Evolutionary conservation across 2,113 vertebrate species (phyloP), one percentile per base, ranked within the genome.

Genomic region (Accipiter cooperii): DNA sequence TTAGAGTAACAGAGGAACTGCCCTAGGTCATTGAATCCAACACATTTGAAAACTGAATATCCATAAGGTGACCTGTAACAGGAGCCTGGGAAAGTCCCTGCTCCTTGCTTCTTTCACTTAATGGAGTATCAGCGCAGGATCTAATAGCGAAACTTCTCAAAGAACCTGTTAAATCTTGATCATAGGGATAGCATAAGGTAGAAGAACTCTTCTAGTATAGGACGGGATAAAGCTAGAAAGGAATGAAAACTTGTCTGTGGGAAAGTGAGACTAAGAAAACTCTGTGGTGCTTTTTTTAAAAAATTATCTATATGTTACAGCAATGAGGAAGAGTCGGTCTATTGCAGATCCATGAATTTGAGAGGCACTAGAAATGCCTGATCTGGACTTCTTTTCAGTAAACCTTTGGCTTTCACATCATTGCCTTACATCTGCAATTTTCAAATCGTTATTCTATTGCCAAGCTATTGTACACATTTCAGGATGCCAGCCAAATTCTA

Each of bases 401-500:
- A 84, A 91, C 64, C 91, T 96, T 96, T 97, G 96, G 97, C 68
- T 97, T 98, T 97, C 96, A 94, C 90, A 97, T 89, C 88, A 5
- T 70, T 94, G 93, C 89, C 79, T 89, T 97, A 97, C 97, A 98
- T 98, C 98, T 98, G 97, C 68, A 85, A 96, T 94, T 98, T 97
- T 91, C 85, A 98, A 97, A 97, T 96, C 89, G 38, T 96, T 98
- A 89, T 88, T 52, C 73, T 79, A 65, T 95, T 97, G 98, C 98
- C 97, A 98, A 95, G 85, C 84, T 96, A 98, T 98, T 98, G 98
- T 98, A 93, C 66, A 54, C 65, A 96, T 96, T 97, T 97, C 85
- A 98, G 98, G 98, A 98, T 85, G 95, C 92, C 78, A 96, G 98
- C 98, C 98, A 98, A 97, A 92, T 92, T 71, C 90, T 94, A 97